Base-by-base conservation (phyloP, 1,140 invertebrate genomes). In the Drosophila ercepeae region DNA sequence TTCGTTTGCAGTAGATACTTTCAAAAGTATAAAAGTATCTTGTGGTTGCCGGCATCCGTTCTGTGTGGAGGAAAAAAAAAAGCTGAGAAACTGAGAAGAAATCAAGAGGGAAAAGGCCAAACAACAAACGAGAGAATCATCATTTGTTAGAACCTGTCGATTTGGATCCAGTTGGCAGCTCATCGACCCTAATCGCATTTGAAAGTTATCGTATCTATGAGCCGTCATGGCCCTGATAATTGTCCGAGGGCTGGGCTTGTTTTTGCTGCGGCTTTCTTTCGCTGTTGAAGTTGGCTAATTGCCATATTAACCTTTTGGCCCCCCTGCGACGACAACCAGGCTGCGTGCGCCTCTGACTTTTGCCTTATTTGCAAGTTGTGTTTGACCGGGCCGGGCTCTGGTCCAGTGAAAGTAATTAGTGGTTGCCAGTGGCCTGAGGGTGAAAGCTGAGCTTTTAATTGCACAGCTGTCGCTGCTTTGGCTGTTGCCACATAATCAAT, bases 391-490 rank as follows among this genome's bases (percentile, higher is more conserved):
- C 59, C 34, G 36, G 36, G 14, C 36, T 14, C 75, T 60, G 63
- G 60, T 55, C 71, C 83, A 86, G 81, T 86, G 81, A 86, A 86
- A 86, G 81, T 84, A 86, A 86, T 86, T 84, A 86, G 76, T 65
- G 68, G 49, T 51, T 55, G 21, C 68, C 14, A 19, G 11, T 14
- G 64, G 75, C 72, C 65, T 48, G 39, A 54, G 81, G 76, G 81
- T 84, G 81, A 84, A 84, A 84, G 81, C 81, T 69, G 72, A 61
- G 77, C 65, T 69, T 83, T 84, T 78, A 83, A 83, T 83, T 83
- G 79, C 49, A 11, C 57, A 58, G 53, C 52, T 70, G 68, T 57
- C 46, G 53, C 32, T 59, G 64, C 42, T 18, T 5, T 16, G 18
- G 39, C 42, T 18, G 7, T 16, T 25, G 39, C 34, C 46, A 50